phyloP scores from a whole-genome alignment of 2,888 invertebrate species.

The Agrilus mali region DNA sequence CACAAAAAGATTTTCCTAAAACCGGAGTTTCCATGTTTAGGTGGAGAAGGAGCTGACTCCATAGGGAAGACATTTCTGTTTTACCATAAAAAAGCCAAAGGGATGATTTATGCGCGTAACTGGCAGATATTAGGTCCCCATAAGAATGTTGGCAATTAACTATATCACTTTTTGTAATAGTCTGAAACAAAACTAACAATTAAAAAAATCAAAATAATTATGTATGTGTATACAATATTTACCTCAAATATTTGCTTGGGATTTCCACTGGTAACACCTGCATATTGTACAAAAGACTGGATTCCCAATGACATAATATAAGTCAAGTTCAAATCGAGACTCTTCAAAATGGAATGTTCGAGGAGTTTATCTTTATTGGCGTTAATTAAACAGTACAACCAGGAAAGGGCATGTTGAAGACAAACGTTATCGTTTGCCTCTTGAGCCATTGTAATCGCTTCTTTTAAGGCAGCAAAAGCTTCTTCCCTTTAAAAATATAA shows the following conservation, averaged over 20 bases:
- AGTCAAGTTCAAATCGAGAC: constrained; percentile 52
- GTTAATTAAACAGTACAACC: constrained; percentile 54
- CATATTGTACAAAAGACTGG: constrained; percentile 66
- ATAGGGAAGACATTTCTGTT: constrained; percentile 69
- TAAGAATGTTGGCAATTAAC: constrained; percentile 76
- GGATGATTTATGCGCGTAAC: constrained; percentile 69
- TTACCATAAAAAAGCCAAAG: constrained; percentile 85
- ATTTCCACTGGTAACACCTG: constrained; percentile 52
- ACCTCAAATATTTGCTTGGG: constrained; percentile 58
- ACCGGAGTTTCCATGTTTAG: constrained; percentile 52
- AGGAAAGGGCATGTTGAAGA: constrained; percentile 72
- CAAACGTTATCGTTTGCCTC: constrained; percentile 78
- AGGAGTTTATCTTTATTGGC: constrained; percentile 46
- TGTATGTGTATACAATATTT: constrained; percentile 14
- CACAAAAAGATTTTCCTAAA: constrained; percentile 14
- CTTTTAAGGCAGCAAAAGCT: constrained; percentile 69
- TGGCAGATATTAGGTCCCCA: constrained; percentile 67
- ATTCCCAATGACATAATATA: constrained; percentile 62
- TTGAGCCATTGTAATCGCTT: constrained; percentile 78
- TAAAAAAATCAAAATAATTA: not conserved
- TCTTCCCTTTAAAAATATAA: constrained; percentile 45
- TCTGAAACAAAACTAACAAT: constrained; percentile 39
- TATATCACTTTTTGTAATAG: constrained; percentile 71
- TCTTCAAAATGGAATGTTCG: constrained; percentile 55
- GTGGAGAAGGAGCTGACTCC: constrained; percentile 65